Evolutionary conservation across 2,797 vertebrate genomes (phyloP).

Genomic region (Sebastes cheni): DNA sequence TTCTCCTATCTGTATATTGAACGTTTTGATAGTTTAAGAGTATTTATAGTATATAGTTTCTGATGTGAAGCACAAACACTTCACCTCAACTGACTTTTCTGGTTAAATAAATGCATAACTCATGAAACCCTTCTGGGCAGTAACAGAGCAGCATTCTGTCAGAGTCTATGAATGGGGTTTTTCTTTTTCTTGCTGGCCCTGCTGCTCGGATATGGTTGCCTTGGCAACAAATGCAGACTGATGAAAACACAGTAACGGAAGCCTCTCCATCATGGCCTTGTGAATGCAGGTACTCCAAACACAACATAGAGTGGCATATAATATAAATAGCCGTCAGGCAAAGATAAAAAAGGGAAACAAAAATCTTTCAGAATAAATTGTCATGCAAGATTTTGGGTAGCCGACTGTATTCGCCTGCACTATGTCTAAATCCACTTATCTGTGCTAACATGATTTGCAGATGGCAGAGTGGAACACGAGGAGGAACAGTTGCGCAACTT

Average conservation of each 20-base stretch:
- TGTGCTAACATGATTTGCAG: neutral
- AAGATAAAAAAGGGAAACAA: neutral
- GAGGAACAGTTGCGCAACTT: neutral
- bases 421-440: neutral
- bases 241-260: neutral
- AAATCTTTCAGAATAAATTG: neutral
- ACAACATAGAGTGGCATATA: neutral
- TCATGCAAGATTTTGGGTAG: too few relatives aligned
- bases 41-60: neutral
- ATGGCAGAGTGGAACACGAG: neutral
- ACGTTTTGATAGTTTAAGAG: too few relatives aligned
- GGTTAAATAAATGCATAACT: neutral
- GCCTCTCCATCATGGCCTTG: neutral
- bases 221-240: conserved; percentile 1
- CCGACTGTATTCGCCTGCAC: too few relatives aligned
- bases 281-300: neutral
- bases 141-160: neutral
- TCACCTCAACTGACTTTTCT: neutral
- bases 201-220: neutral
- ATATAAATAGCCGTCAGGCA: neutral
- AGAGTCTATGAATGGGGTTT: neutral
- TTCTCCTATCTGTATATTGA: too few relatives aligned
- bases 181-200: neutral
- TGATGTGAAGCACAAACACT: neutral
- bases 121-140: neutral